Evolutionary conservation across 2,888 invertebrate species (phyloP).

Genomic region (Orthosia gracilis): DNA sequence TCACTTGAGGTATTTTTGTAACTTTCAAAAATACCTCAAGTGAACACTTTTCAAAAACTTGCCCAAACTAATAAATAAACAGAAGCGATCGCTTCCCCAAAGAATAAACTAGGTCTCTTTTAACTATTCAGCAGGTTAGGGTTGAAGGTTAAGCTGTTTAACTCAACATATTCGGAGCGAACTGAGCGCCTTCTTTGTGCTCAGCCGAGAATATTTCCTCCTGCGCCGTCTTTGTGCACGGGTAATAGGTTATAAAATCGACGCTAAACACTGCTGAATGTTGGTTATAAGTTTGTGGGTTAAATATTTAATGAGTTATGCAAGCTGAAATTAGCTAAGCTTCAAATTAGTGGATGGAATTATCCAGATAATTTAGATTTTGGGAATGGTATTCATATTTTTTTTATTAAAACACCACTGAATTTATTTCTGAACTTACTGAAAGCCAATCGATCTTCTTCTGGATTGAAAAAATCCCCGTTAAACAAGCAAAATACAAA

Average conservation of each 20-base stretch:
- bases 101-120: conserved; percentile 25
- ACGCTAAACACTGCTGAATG: neutral
- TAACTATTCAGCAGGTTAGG: conserved; percentile 46
- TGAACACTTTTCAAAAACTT: conserved; percentile 38
- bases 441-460: too few relatives aligned
- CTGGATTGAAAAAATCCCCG: too few relatives aligned
- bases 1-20: too few relatives aligned
- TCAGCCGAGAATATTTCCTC: conserved; percentile 47
- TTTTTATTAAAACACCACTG: too few relatives aligned
- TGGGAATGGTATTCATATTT: too few relatives aligned
- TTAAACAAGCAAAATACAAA: too few relatives aligned
- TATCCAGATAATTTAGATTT: too few relatives aligned
- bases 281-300: neutral
- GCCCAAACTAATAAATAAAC: conserved; percentile 34
- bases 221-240: conserved; percentile 44
- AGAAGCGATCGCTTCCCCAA: conserved; percentile 30
- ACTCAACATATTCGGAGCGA: conserved; percentile 41
- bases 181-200: conserved; percentile 50
- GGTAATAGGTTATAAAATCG: conserved; percentile 34
- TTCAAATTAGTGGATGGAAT: too few relatives aligned
- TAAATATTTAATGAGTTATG: conserved; percentile 18
- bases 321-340: neutral
- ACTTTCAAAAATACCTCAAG: neutral
- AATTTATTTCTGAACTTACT: too few relatives aligned
- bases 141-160: conserved; percentile 19